Percentiles rank a stretch among this genome's conserved stretches.
phyloP scores from a whole-genome alignment of 2,888 invertebrate genomes.

The Diogma glabrata region DNA sequence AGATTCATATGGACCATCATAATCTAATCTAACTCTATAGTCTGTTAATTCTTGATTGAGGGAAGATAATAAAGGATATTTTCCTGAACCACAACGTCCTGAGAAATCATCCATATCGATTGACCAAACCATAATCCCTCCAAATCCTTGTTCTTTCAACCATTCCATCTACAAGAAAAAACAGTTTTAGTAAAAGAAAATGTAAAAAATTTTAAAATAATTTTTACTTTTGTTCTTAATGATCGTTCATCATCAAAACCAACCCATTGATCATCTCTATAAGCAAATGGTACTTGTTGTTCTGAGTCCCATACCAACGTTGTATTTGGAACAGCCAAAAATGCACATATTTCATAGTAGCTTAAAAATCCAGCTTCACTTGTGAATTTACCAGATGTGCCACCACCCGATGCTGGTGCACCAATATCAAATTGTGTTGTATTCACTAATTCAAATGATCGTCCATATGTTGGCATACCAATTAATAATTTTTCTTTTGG shows the following conservation, averaged over 20 bases:
- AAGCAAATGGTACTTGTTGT: conserved; percentile 91
- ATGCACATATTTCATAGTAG: conserved; percentile 91
- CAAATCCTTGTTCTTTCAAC: conserved; percentile 88
- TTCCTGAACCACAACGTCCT: conserved; percentile 80
- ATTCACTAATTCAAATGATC: conserved; percentile 80
- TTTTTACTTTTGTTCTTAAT: conserved; percentile 71
- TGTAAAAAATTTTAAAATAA: neutral
- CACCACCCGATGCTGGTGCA: conserved; percentile 81
- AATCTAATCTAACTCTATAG: conserved; percentile 71
- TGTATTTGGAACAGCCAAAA: conserved; percentile 79
- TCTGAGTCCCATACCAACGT: conserved; percentile 93
- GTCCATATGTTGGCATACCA: conserved; percentile 89
- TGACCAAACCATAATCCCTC: conserved; percentile 96
- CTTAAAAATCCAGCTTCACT: conserved; percentile 90
- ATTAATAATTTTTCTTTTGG: conserved; percentile 90
- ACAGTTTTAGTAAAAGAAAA: neutral
- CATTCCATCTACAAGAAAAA: conserved; percentile 62
- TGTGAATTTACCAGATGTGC: conserved; percentile 75
- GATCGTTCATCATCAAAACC: conserved; percentile 91
- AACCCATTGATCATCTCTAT: conserved; percentile 83
- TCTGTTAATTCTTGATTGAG: conserved; percentile 75
- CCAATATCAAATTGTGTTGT: conserved; percentile 84
- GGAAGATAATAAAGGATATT: conserved; percentile 78
- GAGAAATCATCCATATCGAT: conserved; percentile 91
- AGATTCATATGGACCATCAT: conserved; percentile 76